phyloP scores from a whole-genome alignment of 2,113 vertebrate genomes.

The Entelurus aequoreus region DNA sequence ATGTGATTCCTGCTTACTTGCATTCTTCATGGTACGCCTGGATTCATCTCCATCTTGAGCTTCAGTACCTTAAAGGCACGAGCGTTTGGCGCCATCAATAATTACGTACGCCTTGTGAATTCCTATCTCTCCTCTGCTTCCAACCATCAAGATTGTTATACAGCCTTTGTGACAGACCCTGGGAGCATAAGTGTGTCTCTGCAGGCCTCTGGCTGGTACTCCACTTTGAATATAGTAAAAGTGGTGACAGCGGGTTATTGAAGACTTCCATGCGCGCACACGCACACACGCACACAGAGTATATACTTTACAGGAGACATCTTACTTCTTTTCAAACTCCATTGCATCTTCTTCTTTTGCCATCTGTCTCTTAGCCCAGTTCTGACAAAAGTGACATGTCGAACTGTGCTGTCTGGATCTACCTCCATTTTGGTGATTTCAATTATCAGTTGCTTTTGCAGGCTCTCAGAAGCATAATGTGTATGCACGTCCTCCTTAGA shows the following conservation, averaged over 20 bases:
- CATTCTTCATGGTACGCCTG: not conserved
- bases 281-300: conserved; percentile 15
- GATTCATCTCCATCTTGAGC: conserved; percentile 1
- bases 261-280: conserved; percentile 15
- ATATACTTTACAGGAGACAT: conserved; percentile 22
- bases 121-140: conserved; percentile 8
- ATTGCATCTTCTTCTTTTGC: conserved; percentile 31
- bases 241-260: conserved; percentile 25
- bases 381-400: conserved; percentile 36
- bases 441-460: conserved; percentile 46
- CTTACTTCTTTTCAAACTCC: conserved; percentile 35
- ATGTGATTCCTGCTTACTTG: no score
- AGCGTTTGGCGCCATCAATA: conserved; percentile 20
- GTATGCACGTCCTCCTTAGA: conserved; percentile 15
- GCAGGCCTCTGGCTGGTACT: conserved; percentile 6
- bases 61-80: not conserved
- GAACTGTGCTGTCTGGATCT: conserved; percentile 39
- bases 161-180: conserved; percentile 27
- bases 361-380: conserved; percentile 56
- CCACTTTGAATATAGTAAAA: conserved; percentile 28
- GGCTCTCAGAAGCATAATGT: conserved; percentile 33
- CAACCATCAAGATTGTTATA: conserved; percentile 11
- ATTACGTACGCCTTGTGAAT: conserved; percentile 25
- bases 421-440: conserved; percentile 45
- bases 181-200: not conserved